Evolutionary conservation across 1,140 invertebrate genomes (phyloP).

Genomic region (Ceratosolen solmsi): DNA sequence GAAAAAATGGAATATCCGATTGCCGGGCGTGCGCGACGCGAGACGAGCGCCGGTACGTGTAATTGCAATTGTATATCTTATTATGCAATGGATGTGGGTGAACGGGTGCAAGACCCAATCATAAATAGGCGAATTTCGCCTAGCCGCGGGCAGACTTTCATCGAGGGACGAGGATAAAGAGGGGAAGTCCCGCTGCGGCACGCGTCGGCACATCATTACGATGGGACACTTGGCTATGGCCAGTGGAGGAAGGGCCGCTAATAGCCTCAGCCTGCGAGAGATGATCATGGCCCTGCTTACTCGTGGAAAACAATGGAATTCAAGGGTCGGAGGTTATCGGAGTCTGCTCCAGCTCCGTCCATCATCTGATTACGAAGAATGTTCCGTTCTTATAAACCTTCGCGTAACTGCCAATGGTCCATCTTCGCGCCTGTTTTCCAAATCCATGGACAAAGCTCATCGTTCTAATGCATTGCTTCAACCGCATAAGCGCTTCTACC

Average conservation of each 20-base stretch:
- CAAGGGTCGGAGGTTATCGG: too few species aligned
- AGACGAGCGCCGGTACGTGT: not conserved
- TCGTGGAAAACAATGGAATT: conserved; percentile 20
- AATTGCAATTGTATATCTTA: conserved; percentile 7
- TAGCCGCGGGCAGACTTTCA: not conserved
- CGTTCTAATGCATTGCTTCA: too few species aligned
- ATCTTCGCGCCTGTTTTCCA: too few species aligned
- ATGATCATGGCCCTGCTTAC: not conserved
- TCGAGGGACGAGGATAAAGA: not conserved
- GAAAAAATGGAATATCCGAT: not conserved
- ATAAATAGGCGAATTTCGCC: conserved; percentile 2
- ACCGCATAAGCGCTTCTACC: too few species aligned
- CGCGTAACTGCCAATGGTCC: too few species aligned
- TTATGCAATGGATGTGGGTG: not conserved
- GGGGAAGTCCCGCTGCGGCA: conserved; percentile 65
- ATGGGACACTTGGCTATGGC: conserved; percentile 67
- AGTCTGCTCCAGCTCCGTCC: not conserved
- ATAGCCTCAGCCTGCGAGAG: not conserved
- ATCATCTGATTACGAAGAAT: not conserved
- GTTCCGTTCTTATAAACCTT: too few species aligned
- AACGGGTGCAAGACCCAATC: not conserved
- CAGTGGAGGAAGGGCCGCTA: not conserved
- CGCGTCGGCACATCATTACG: conserved; percentile 73
- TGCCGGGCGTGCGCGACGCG: not conserved
- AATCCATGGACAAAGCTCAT: too few species aligned